Conservation (phyloP, 2,113 vertebrate species). For the Ceratotherium simum region DNA sequence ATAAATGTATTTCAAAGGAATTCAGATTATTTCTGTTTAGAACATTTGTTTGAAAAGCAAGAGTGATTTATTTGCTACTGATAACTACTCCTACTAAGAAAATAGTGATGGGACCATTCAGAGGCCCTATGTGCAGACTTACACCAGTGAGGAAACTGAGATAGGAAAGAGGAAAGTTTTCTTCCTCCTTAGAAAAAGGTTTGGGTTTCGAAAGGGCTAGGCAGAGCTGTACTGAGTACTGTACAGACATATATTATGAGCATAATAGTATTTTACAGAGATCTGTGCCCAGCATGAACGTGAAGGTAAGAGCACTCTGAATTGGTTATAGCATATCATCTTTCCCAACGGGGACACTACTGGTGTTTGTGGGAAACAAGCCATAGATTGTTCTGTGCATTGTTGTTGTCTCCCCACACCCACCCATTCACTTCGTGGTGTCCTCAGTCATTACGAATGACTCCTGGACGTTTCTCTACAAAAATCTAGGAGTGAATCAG, state of each 20-base stretch:
- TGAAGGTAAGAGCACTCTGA: not conserved
- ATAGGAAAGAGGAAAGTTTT: not conserved
- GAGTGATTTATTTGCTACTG: constrained; percentile 66
- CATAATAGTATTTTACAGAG: not conserved
- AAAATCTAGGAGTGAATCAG: not conserved
- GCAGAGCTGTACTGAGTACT: not conserved
- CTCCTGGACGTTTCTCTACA: not conserved
- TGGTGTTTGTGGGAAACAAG: not conserved
- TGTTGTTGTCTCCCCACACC: not conserved
- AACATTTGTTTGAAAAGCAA: constrained; percentile 73
- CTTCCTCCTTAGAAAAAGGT: not conserved
- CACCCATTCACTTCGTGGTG: not conserved
- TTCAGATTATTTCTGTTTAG: constrained; percentile 67
- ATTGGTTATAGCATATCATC: not conserved
- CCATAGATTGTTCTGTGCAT: not conserved
- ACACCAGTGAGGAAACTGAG: not conserved
- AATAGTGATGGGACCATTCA: constrained; percentile 55
- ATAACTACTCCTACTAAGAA: constrained; percentile 71
- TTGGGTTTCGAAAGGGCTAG: not conserved
- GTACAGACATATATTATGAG: not conserved
- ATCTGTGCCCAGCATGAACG: not conserved
- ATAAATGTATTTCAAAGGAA: constrained; percentile 73
- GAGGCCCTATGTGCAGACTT: constrained; percentile 60
- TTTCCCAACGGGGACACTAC: not conserved
- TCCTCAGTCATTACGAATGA: not conserved